Evolutionary conservation across 2,888 invertebrate genomes (phyloP), one percentile per base, ranked within the genome.

Genomic region (Auanema freiburgensis): DNA sequence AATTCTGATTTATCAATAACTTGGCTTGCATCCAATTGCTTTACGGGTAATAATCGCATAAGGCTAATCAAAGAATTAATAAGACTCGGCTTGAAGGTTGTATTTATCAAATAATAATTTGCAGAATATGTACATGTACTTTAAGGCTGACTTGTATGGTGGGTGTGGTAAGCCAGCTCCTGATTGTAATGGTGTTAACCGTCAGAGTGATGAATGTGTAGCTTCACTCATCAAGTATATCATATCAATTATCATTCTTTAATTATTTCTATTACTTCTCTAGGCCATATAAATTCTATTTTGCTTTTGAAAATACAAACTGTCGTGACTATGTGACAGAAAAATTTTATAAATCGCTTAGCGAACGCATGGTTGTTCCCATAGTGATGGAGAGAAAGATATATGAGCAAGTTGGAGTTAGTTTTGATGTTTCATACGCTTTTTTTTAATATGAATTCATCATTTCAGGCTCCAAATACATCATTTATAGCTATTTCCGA

Each of bases 401-500:
- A 42, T 74, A 74, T 59, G 65, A 66, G 57, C 66, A 59, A 33
- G 57, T 74, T 12, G 72, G 72, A 40, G 59, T 59, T 21, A 53
- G 52, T 59, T 16, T n/a, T 11, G 4, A 40, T 1, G 2, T 10
- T 50, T 59, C 42, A 6, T 50, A 18, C 57, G 14, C n/a, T n/a
- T n/a, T 56, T 56, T 10, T 23, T 21, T n/a, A 21, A 57, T 57
- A 56, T 14, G n/a, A n/a, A n/a, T 33, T 33, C 8, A 5, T 33
- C 3, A 46, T 56, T 65, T 52, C 57, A 73, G 73, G 65, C 68
- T 40, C 74, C 74, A 6, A 66, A 66, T 18, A 59, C 62, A 0
- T 67, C 74, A 21, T 74, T 69, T 59, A 65, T 74, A 41, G 72
- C 74, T 14, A 44, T 74, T 0, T 67, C 67, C 23, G 74, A 74